Conservation (phyloP, 2,113 vertebrate species). For the Sciurus niger region DNA sequence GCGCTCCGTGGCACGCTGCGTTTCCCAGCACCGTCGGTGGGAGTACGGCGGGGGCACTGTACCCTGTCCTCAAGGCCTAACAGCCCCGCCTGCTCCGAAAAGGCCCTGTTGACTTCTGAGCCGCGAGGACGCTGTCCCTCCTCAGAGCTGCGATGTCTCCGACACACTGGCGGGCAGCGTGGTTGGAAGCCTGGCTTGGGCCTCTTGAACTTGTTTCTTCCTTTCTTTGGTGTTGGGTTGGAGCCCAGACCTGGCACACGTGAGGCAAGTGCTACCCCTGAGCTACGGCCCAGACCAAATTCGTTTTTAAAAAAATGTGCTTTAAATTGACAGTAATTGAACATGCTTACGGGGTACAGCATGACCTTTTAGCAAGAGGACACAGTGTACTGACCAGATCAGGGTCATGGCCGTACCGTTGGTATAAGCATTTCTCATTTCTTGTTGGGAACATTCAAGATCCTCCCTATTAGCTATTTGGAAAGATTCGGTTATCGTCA, state of each 20-base stretch:
- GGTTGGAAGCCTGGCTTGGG: not conserved
- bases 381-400: too few relatives aligned
- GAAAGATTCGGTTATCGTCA: not conserved
- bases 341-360: not conserved
- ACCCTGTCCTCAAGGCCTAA: not conserved
- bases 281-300: not conserved
- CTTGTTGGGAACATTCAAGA: not conserved
- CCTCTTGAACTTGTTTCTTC: not conserved
- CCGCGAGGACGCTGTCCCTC: not conserved
- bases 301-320: not conserved
- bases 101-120: not conserved
- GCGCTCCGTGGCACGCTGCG: too few relatives aligned
- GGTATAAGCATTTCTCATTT: not conserved
- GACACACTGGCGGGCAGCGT: accelerated
- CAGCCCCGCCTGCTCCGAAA: not conserved
- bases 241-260: not conserved
- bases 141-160: not conserved
- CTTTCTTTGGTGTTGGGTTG: not conserved
- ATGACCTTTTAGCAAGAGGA: too few relatives aligned
- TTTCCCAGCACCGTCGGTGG: accelerated
- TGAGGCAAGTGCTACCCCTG: not conserved
- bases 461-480: not conserved
- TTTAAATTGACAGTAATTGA: not conserved
- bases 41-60: accelerated
- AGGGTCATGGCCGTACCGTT: not conserved